Base-by-base conservation (phyloP, 2,888 invertebrate species). In the Caradrina clavipalpis region DNA sequence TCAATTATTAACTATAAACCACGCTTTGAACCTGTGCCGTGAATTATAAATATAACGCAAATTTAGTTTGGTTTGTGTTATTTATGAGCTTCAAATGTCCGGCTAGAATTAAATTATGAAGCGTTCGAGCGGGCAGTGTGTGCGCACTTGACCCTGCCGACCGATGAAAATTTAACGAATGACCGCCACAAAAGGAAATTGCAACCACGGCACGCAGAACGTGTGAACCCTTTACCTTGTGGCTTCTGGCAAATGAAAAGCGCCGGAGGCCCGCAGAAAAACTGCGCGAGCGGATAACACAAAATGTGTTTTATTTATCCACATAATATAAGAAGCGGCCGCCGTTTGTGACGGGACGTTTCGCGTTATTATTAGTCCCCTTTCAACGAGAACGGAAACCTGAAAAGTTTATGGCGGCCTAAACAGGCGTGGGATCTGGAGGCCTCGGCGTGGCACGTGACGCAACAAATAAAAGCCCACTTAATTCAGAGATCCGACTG, bases 391-490 rank as follows among this genome's bases (percentile, higher is more conserved):
- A 86, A 78, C 79, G 84, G 74, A 80, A 83, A 84, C 84, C 82
- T 86, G 86, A 81, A 85, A 89, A 88, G 85, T 90, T 90, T 87
- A 89, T 87, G 87, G 84, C 84, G 79, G 85, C 85, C 87, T 88
- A 87, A 89, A 90, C 84, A 88, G 88, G 85, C 86, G 84, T 85
- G 84, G 89, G 88, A 89, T 90, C 87, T 87, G 86, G 88, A 88
- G 87, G 87, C 87, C 87, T 88, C 84, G 13, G 80, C 86, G 78
- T 78, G 86, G 91, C 90, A 90, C 94, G 94, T 94, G 94, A 93
- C 92, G 92, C 87, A 91, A 94, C 94, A 94, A 95, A 94, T 93
- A 94, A 93, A 94, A 93, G 87, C 92, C 92, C 92, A 94, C 94
- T 95, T 95, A 95, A 94, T 95, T 94, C 92, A 89, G 90, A 91